Evolutionary conservation across 2,797 vertebrate species (phyloP).

Genomic region (Silurus lanzhouensis): DNA sequence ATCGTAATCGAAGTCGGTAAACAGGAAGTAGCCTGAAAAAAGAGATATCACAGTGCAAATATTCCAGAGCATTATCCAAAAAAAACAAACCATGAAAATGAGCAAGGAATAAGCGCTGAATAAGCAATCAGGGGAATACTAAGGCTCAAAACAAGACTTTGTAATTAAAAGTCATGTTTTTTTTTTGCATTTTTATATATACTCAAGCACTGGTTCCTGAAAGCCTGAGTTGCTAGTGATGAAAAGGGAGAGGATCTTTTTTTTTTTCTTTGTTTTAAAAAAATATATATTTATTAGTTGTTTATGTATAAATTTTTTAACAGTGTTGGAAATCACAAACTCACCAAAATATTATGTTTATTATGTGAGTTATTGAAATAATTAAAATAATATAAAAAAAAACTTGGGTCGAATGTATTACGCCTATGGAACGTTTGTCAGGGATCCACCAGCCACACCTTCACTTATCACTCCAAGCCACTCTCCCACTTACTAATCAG

Average conservation of each 20-base stretch:
- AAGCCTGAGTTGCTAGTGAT: not conserved
- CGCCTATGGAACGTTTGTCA: not conserved
- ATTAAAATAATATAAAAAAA: not conserved
- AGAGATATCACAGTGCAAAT: not conserved
- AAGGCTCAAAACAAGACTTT: not conserved
- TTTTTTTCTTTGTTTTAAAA: not conserved
- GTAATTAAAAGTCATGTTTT: no score
- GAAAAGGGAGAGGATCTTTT: not conserved
- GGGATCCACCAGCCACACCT: no score
- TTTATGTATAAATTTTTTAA: no score
- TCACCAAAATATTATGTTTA: no score
- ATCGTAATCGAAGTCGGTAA: not conserved
- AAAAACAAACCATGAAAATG: not conserved
- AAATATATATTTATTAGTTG: no score
- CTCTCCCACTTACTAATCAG: no score
- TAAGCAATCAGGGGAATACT: not conserved
- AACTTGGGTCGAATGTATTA: not conserved
- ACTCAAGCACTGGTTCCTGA: not conserved
- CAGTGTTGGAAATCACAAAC: no score
- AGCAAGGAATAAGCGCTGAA: not conserved
- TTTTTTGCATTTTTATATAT: not conserved
- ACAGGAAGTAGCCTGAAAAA: not conserved
- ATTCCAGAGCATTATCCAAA: constrained; percentile 3
- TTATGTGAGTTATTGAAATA: no score
- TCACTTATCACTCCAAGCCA: no score